Evolutionary conservation across 2,113 vertebrate species (phyloP).

Genomic region (Tautogolabrus adspersus): DNA sequence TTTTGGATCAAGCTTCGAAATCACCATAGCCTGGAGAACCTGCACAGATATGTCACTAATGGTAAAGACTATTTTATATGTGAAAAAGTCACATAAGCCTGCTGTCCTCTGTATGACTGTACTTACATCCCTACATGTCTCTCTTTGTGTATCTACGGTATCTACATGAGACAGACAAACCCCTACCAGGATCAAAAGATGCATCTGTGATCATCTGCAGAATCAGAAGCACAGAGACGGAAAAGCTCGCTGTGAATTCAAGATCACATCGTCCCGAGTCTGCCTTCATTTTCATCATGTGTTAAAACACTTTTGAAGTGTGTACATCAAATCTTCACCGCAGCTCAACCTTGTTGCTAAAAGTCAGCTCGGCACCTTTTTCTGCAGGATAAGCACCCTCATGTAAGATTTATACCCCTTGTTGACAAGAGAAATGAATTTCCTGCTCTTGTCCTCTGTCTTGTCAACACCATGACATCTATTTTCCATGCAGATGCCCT

Average conservation of each 20-base stretch:
- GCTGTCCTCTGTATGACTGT: background rate
- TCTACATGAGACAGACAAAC: conserved; percentile 14
- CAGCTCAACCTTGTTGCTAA: conserved; percentile 15
- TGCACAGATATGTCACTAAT: background rate
- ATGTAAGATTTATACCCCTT: conserved; percentile 44
- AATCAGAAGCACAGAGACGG: conserved; percentile 11
- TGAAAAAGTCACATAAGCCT: background rate
- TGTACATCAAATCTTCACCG: conserved; percentile 7
- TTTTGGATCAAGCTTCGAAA: too few species aligned
- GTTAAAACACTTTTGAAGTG: conserved; percentile 11
- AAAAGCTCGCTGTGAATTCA: background rate
- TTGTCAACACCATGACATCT: conserved; percentile 34
- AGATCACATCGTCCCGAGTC: background rate
- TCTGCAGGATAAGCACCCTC: conserved; percentile 26
- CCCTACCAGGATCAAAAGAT: conserved; percentile 30
- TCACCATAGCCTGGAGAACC: too few species aligned
- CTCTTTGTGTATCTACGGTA: background rate
- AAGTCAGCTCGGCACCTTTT: background rate
- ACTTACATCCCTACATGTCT: background rate
- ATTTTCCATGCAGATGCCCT: conserved; percentile 53
- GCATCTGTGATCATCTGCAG: conserved; percentile 19
- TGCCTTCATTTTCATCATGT: background rate
- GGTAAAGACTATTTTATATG: background rate
- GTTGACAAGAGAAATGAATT: conserved; percentile 47
- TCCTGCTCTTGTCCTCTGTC: conserved; percentile 28